phyloP scores from a whole-genome alignment of 2,888 invertebrate species.

The Urechis unicinctus region DNA sequence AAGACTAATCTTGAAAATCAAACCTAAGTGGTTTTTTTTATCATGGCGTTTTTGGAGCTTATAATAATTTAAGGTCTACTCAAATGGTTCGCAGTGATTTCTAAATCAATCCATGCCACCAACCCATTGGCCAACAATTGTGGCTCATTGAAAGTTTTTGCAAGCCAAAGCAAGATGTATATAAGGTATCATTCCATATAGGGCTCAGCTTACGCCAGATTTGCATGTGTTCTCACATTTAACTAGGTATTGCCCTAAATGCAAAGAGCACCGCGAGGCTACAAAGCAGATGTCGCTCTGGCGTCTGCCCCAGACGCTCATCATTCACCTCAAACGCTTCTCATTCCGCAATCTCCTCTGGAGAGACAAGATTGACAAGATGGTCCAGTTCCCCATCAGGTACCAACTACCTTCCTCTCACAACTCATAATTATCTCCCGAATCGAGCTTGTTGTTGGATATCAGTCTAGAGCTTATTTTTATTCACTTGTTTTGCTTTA shows the following conservation, averaged over 20 bases:
- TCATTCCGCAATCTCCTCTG: constrained; percentile 54
- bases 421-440: not conserved
- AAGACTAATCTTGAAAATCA: too few species aligned
- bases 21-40: too few species aligned
- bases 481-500: not conserved
- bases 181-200: too few species aligned
- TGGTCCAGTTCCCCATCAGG: constrained; percentile 55
- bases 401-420: constrained; percentile 19
- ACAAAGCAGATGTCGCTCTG: constrained; percentile 60
- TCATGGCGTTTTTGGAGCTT: too few species aligned
- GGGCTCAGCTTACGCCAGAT: too few species aligned
- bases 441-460: not conserved
- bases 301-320: constrained; percentile 57
- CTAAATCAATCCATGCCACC: too few species aligned
- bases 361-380: constrained; percentile 57
- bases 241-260: constrained; percentile 55
- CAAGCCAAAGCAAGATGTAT: too few species aligned
- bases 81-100: too few species aligned
- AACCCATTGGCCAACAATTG: too few species aligned
- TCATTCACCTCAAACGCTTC: constrained; percentile 59
- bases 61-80: too few species aligned
- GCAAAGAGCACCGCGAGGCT: constrained; percentile 57
- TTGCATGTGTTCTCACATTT: too few species aligned
- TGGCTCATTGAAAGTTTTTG: too few species aligned
- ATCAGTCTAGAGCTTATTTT: not conserved